Conservation (phyloP, 2,113 vertebrate species). For the Chaetura pelagica region DNA sequence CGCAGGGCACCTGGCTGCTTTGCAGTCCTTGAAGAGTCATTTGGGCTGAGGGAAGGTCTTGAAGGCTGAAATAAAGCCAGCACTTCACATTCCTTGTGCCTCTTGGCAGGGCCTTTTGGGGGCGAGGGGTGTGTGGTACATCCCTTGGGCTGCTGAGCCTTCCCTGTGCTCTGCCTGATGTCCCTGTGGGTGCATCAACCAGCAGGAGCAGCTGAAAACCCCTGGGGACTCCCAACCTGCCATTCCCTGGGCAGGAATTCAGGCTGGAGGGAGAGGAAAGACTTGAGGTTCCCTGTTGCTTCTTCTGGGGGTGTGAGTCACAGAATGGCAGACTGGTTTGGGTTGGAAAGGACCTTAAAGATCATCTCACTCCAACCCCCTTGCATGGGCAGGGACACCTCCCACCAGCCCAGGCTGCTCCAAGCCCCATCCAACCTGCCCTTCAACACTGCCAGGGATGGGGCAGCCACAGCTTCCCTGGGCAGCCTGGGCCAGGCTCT, state of each 20-base stretch:
- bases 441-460: too few relatives aligned
- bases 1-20: not conserved
- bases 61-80: not conserved
- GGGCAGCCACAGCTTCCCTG: too few relatives aligned
- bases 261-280: not conserved
- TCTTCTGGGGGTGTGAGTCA: not conserved
- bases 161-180: not conserved
- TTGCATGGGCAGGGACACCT: too few relatives aligned
- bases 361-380: too few relatives aligned
- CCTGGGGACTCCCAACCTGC: not conserved
- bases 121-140: not conserved
- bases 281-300: not conserved
- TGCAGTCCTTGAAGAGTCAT: not conserved
- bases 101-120: not conserved
- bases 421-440: too few relatives aligned
- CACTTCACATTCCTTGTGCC: not conserved
- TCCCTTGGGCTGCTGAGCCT: too few relatives aligned
- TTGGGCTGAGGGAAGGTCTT: not conserved
- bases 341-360: too few relatives aligned
- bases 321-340: too few relatives aligned
- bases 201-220: not conserved
- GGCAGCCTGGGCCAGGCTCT: too few relatives aligned
- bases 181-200: accelerated
- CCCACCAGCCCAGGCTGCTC: too few relatives aligned
- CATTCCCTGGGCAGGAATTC: not conserved